Evolutionary conservation across 2,113 vertebrate species (phyloP), one percentile per base, ranked within the genome.

Genomic region (Myiagra hebetior): DNA sequence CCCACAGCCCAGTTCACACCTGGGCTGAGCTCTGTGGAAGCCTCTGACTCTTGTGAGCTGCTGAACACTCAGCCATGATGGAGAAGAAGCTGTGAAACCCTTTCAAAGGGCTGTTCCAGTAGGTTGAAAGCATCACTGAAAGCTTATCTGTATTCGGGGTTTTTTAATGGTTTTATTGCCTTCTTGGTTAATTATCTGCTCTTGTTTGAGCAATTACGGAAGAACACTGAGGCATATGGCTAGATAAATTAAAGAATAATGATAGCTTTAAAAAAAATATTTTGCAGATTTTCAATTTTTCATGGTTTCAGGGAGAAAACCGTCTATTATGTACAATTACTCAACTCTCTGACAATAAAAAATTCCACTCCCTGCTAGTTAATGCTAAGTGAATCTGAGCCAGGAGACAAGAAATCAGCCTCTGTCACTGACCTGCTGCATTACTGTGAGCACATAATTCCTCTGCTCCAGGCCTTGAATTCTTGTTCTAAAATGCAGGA

Each of bases 181-280:
- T 78, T 86, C 56, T 75, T 86, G 42, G 46, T 81, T 91, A 91
- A 93, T 94, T 93, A 69, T 81, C 86, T 95, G 68, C 57, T 67
- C 75, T 81, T 93, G 67, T 96, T 95, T 79, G 59, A 92, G 52
- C 83, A 91, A 79, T 76, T 91, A 96, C 70, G 64, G 56, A 84
- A 85, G 93, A 95, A 91, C 1, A 2, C 47, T 68, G 59, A 92
- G 76, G 52, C 67, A 87, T 69, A 87, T 49, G 74, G 89, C 78
- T 91, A 93, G 93, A 96, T 84, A 85, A 96, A 95, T 92, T 87
- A 93, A 95, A 80, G 50, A 95, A 74, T 59, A 96, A 95, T 39
- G 49, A 73, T 15, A 87, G 49, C 65, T 65, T 75, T 56, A 87
- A 94, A 92, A 94, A 86, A 92, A 62, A 11, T 23, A 57, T 69